A percentile compares a stretch with the other conserved stretches of the same genome.
Evolutionary conservation across 1,140 invertebrate species (phyloP).

Genomic region (Bombus fervidus): DNA sequence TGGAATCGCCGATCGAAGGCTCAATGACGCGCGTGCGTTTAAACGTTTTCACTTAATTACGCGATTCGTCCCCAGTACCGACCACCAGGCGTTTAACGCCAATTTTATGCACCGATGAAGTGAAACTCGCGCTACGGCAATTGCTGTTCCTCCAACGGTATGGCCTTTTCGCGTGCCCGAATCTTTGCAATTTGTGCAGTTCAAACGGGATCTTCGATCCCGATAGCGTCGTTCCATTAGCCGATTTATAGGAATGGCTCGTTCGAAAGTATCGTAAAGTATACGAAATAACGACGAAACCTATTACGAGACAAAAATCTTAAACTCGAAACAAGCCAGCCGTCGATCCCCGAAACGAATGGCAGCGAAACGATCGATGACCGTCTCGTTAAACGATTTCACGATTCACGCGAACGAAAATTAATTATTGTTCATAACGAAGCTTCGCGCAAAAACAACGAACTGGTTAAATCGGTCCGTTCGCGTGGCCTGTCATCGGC

Average conservation of each 20-base stretch:
- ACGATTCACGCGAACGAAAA: conserved; percentile 23
- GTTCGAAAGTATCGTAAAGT: not conserved
- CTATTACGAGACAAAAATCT: not conserved
- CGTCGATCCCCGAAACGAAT: not conserved
- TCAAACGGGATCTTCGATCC: not conserved
- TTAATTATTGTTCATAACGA: conserved; percentile 42
- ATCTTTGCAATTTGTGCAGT: too few relatives aligned
- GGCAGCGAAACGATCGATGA: too few relatives aligned
- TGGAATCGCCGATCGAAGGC: conserved; percentile 25
- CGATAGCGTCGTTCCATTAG: not conserved
- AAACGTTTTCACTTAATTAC: conserved; percentile 55
- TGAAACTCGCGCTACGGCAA: not conserved
- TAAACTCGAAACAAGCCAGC: not conserved
- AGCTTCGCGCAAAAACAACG: conserved; percentile 17
- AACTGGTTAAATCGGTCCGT: conserved; percentile 20
- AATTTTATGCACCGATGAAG: conserved; percentile 42
- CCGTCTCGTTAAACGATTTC: conserved; percentile 22
- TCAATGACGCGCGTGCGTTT: conserved; percentile 36
- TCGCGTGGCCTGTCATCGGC: conserved; percentile 9
- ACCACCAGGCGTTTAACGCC: conserved; percentile 26
- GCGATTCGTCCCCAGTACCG: conserved; percentile 28
- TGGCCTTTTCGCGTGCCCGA: too few relatives aligned
- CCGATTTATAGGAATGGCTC: not conserved
- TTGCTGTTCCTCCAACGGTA: not conserved
- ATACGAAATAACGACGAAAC: not conserved